phyloP scores from a whole-genome alignment of 64 coral and sea anemone genomes.

The Cladopsammia gracilis region DNA sequence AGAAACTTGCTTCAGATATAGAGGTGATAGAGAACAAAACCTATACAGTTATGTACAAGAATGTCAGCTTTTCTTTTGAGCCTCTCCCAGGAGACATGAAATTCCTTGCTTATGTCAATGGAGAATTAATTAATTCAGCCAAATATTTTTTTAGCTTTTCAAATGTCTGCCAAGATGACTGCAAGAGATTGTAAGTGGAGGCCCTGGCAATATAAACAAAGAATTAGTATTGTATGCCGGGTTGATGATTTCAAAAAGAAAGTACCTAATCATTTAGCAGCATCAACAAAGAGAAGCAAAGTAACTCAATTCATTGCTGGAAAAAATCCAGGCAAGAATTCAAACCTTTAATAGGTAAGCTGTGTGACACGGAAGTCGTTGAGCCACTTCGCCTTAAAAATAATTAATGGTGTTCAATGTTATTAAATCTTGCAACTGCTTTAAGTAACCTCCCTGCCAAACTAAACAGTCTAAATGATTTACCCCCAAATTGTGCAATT shows the following conservation, averaged over 20 bases:
- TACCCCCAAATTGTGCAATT: conserved; percentile 65
- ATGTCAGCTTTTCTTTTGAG: conserved; percentile 50
- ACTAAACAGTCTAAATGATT: conserved; percentile 46
- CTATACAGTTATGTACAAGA: conserved; percentile 11
- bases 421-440: conserved; percentile 69
- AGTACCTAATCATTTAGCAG: neutral
- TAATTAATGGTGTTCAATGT: conserved; percentile 65
- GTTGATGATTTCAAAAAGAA: conserved; percentile 35
- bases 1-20: conserved; percentile 28
- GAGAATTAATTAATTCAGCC: conserved; percentile 53
- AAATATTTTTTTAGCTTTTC: conserved; percentile 68
- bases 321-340: conserved; percentile 83
- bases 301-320: conserved; percentile 51
- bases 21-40: conserved; percentile 5
- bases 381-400: conserved; percentile 76
- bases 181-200: conserved; percentile 51
- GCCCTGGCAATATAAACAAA: conserved; percentile 53
- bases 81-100: conserved; percentile 74
- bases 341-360: conserved; percentile 44
- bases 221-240: conserved; percentile 24
- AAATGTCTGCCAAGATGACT: conserved; percentile 42
- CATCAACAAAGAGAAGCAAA: conserved; percentile 6
- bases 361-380: conserved; percentile 72
- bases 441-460: conserved; percentile 50
- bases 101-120: conserved; percentile 57